Evolutionary conservation across 2,888 invertebrate genomes (phyloP), one percentile per base, ranked within the genome.

Genomic region (Synanthedon myopaeformis): DNA sequence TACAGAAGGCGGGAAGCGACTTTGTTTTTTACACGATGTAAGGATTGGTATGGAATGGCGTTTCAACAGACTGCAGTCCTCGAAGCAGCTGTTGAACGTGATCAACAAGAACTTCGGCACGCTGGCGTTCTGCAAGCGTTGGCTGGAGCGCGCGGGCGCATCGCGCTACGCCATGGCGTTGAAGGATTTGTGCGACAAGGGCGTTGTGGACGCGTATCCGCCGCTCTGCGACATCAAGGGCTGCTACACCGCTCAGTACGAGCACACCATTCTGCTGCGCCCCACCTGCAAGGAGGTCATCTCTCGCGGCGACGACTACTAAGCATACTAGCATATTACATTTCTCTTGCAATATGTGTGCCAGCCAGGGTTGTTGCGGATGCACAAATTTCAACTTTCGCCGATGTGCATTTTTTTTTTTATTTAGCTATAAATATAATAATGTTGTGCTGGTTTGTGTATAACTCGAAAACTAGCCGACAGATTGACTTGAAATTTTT

Each of bases 261-360:
- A 99, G 77, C 99, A 99, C 83, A 99, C 99, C 4, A 94, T 99
- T 69, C 92, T 99, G 63, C 89, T 99, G 60, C 90, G 99, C 67
- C 99, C 99, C 49, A 98, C 98, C 0, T 99, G 98, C 89, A 99
- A 99, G 83, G 99, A 99, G 83, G 92, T 99, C 23, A 93, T 99
- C 51, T 98, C 97, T 28, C 93, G 99, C 58, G 99, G 99, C 41
- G 94, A 95, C 59, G 99, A 99, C 81, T 99, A 98, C 81, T 97
- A 90, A 89, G 8, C 10, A 17, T 2, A 17, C 17, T 17, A n/a
- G n/a, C n/a, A n/a, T n/a, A 10, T 35, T 10, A 1, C 28, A 28
- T 28, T 28, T 35, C 8, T 35, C 8, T 35, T 35, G 35, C 35
- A 35, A 35, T 10, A 35, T 23, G 23, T 5, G 5, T 1, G 4